Percentiles rank a stretch among this genome's conserved stretches.
Conservation (phyloP, 2,113 vertebrate species). For the Macroglossus sobrinus region DNA sequence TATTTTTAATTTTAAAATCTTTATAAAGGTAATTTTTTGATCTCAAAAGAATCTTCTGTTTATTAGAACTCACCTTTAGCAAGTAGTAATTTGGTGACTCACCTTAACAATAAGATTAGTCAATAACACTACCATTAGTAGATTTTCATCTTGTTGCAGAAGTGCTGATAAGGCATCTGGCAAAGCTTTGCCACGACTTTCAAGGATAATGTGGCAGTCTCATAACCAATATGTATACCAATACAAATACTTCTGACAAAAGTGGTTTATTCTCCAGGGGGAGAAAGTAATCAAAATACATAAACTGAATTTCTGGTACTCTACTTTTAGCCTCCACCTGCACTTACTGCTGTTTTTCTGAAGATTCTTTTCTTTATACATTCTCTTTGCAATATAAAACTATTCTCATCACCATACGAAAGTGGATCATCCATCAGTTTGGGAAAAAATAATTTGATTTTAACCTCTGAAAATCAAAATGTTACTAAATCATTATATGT, state of each 20-base stretch:
- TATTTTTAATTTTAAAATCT: neutral
- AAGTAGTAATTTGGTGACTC: neutral
- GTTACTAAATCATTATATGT: neutral
- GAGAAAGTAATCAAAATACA: neutral
- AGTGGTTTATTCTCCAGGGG: neutral
- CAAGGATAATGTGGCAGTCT: neutral
- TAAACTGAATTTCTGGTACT: neutral
- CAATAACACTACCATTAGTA: neutral
- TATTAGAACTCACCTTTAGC: neutral
- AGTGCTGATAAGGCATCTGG: slow-evolving; percentile 31
- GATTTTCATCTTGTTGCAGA: slow-evolving; percentile 22
- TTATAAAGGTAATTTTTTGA: neutral
- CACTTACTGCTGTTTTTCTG: neutral
- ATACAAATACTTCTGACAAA: neutral
- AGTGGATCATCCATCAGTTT: neutral
- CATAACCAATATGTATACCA: neutral
- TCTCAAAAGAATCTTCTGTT: neutral
- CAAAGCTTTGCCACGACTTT: neutral
- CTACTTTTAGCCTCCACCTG: neutral
- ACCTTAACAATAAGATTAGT: neutral
- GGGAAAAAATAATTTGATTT: neutral
- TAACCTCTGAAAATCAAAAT: neutral
- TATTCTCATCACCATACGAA: neutral
- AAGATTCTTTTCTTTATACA: neutral
- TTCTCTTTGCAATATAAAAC: neutral